Evolutionary conservation across 2,888 invertebrate species (phyloP), one percentile per base, ranked within the genome.

Genomic region (Siphlonurus alternatus): DNA sequence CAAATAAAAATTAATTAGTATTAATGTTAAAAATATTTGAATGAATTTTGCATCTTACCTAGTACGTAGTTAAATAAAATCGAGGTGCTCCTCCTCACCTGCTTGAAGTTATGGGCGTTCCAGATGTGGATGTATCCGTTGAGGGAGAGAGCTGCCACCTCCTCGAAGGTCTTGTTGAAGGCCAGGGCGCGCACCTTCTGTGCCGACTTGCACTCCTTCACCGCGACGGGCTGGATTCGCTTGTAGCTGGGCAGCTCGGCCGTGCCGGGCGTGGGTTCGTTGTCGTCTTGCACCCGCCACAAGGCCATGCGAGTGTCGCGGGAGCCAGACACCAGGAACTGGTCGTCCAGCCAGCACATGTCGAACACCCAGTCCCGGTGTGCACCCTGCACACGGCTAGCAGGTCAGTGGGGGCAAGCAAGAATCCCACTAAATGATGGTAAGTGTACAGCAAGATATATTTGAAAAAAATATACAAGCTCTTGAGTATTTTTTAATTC

Each of bases 81-180:
- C n/a, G n/a, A n/a, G n/a, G n/a, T n/a, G n/a, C n/a, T n/a, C n/a
- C n/a, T n/a, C 18, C 65, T 65, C 70, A 80, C 80, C 74, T 94
- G 93, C 66, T 85, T 84, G 76, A 95, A 94, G 15, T 86, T 87
- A 75, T 91, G 88, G 0, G 93, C 90, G 77, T 87, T 90, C 85
- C 94, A 95, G 70, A 95, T 87, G 77, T 96, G 95, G 73, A 96
- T 90, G 76, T 88, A 94, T 0, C 93, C 93, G 77, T 96, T 96
- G 10, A 95, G 79, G 0, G 94, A 93, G 1, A 96, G 79, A 10
- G 93, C 93, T 0, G 93, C 94, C 66, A 96, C 84, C 78, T 95
- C 94, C 69, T 88, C 85, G 75, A 88, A 88, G 20, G 84, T 83
- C 70, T 86, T 82, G 77, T 95, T 94, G 75, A 92, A 95, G 22